Conservation (phyloP, 2,113 vertebrate genomes). For the Delphinus delphis region DNA sequence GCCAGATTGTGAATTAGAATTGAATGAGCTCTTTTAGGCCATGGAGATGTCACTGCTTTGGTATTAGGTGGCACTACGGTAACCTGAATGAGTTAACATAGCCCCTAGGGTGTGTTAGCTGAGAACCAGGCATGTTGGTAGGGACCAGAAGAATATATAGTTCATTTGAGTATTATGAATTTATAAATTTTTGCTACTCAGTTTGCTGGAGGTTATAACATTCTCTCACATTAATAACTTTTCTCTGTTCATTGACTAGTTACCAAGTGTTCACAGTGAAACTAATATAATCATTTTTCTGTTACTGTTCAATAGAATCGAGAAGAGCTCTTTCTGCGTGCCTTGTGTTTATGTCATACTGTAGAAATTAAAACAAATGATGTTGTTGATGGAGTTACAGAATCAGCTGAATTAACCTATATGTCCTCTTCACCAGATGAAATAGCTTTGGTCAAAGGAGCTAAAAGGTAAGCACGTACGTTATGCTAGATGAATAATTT, state of each 20-base stretch:
- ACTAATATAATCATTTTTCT: conserved; percentile 17
- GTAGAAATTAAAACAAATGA: conserved; percentile 91
- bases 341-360: conserved; percentile 96
- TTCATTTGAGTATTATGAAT: conserved; percentile 3
- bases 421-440: conserved; percentile 97
- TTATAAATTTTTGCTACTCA: background rate
- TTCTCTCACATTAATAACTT: conserved; percentile 12
- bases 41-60: background rate
- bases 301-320: conserved; percentile 84
- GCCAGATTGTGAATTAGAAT: background rate
- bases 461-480: conserved; percentile 90
- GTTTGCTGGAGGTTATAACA: background rate
- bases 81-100: background rate
- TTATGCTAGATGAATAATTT: background rate
- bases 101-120: background rate
- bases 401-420: conserved; percentile 82
- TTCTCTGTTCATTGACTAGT: conserved; percentile 6
- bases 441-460: conserved; percentile 95
- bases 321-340: conserved; percentile 95
- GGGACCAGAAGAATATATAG: background rate
- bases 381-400: conserved; percentile 78
- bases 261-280: conserved; percentile 32
- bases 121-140: background rate
- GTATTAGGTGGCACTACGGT: background rate
- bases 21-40: background rate